Evolutionary conservation across 2,113 vertebrate genomes (phyloP).

Genomic region (Rousettus leschenaultii): DNA sequence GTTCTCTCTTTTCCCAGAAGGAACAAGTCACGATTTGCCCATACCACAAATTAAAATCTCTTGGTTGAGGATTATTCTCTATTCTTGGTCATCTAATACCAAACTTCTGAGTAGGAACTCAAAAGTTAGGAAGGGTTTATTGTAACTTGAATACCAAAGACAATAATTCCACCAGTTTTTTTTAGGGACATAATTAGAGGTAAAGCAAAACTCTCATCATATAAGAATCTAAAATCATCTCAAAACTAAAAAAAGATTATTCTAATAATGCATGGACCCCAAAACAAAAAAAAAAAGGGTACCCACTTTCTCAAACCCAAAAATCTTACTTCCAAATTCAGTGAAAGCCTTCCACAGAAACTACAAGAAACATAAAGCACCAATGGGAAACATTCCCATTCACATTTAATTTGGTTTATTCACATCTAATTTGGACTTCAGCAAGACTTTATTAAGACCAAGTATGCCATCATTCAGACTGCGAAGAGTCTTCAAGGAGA

Average conservation of each 20-base stretch:
- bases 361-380: not conserved
- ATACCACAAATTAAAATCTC: slow-evolving; percentile 13
- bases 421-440: slow-evolving; percentile 2
- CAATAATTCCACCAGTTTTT: not conserved
- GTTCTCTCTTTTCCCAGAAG: not conserved
- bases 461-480: not conserved
- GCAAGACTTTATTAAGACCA: slow-evolving; percentile 1
- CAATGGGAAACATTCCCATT: not conserved
- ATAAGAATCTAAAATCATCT: not conserved
- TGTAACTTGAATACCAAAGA: slow-evolving; percentile 6
- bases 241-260: not conserved
- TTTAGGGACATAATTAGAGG: not conserved
- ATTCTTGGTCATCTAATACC: slow-evolving; percentile 8
- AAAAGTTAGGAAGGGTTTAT: not conserved
- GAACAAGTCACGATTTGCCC: slow-evolving; percentile 23
- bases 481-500: not conserved
- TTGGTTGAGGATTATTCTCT: not conserved
- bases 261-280: not conserved
- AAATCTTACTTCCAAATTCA: not conserved
- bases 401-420: slow-evolving; percentile 26
- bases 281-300: not conserved
- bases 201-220: slow-evolving; percentile 28
- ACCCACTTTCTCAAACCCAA: not conserved
- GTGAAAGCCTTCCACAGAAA: slow-evolving; percentile 6
- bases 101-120: slow-evolving; percentile 11